phyloP scores from a whole-genome alignment of 2,797 vertebrate species.

The Ciconia nigra region DNA sequence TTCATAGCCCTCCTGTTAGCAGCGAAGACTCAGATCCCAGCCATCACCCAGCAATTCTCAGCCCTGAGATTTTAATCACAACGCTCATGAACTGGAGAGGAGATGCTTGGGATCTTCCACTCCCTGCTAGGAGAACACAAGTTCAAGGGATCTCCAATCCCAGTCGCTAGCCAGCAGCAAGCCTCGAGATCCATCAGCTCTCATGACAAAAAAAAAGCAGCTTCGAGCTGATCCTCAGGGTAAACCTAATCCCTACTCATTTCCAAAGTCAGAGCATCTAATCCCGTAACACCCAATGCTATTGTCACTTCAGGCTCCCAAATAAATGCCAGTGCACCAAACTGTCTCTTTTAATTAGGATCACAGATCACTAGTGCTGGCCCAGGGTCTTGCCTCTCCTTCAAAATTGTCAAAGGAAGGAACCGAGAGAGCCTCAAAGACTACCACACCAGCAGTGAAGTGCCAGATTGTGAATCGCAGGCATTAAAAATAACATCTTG shows the following conservation, averaged over 20 bases:
- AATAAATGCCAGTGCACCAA: constrained; percentile 56
- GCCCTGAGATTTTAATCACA: neutral
- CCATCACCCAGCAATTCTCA: neutral
- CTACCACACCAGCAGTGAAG: neutral
- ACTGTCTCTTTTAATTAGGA: constrained; percentile 61
- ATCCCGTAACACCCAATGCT: neutral
- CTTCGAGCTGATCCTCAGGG: neutral
- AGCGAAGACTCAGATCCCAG: neutral
- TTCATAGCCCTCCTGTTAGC: neutral
- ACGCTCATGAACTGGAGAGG: neutral
- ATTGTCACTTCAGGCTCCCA: constrained; percentile 43
- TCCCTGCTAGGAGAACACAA: neutral
- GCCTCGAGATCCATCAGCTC: constrained; percentile 17
- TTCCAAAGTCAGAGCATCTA: constrained; percentile 63
- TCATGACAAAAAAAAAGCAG: neutral
- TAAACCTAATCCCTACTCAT: constrained; percentile 56
- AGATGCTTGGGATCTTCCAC: neutral
- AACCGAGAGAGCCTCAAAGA: neutral
- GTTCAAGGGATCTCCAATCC: constrained; percentile 24
- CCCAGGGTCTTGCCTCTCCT: neutral
- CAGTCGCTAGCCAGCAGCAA: neutral
- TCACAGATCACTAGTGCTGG: constrained; percentile 13
- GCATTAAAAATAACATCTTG: neutral
- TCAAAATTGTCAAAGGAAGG: constrained; percentile 18
- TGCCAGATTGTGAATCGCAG: neutral